A percentile compares a stretch with the other conserved stretches of the same genome.
These are phyloP conservation scores for Anadara kagoshimensis DNA, from an alignment of 1,140 invertebrate genomes.

Conservation along the genomic window DNA sequence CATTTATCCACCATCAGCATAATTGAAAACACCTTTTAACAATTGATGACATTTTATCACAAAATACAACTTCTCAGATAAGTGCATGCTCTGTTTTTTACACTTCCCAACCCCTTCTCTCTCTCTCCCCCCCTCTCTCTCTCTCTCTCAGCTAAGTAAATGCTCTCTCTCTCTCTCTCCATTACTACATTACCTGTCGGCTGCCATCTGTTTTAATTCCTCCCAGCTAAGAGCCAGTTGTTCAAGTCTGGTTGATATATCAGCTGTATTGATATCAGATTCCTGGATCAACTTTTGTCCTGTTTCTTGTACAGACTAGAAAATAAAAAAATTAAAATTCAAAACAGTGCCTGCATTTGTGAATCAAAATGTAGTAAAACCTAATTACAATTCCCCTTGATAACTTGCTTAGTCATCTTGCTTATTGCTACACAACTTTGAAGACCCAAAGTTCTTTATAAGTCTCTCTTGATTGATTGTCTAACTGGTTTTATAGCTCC, in stretches of 20 bases:
- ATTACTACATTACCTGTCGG: conserved; percentile 67
- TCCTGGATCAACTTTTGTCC: conserved; percentile 97
- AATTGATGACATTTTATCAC: no score
- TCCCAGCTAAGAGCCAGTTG: conserved; percentile 92
- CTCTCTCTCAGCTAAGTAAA: background rate
- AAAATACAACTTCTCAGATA: no score
- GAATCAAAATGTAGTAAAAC: no score
- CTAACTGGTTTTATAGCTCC: no score
- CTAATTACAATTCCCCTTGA: no score
- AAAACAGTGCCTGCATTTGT: background rate
- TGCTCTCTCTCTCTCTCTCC: background rate
- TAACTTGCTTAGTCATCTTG: no score
- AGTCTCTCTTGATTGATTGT: no score
- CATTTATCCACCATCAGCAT: no score
- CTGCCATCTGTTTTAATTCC: conserved; percentile 91
- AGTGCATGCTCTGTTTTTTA: background rate
- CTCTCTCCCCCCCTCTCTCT: background rate
- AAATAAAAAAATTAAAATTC: background rate
- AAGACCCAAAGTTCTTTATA: no score
- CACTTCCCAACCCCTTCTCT: no score
- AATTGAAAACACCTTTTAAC: no score
- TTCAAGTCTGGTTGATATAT: conserved; percentile 86
- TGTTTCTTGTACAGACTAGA: conserved; percentile 91
- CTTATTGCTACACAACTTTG: no score
- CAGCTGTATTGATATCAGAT: conserved; percentile 92